Evolutionary conservation across 2,113 vertebrate genomes (phyloP), one percentile per base, ranked within the genome.

Genomic region (Gavialis gangeticus): DNA sequence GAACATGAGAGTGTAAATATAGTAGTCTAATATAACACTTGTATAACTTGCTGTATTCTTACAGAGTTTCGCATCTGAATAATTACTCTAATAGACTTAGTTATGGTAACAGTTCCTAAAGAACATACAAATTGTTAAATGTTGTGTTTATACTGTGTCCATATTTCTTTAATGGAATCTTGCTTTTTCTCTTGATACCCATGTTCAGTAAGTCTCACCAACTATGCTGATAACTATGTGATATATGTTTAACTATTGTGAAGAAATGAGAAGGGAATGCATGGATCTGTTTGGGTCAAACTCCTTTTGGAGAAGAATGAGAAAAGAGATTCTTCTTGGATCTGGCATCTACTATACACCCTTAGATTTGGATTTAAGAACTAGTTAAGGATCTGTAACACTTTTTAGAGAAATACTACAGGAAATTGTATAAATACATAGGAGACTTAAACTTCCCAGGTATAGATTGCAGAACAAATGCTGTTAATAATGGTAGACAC

Each of bases 121-220:
- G 59, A 85, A 59, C 1, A 4, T 18, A 75, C 77, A 69, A 81
- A 80, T 57, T 87, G 3, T 28, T 84, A 34, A 11, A 1, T 88
- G 15, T 37, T 78, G 10, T 10, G 5, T n/a, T n/a, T 16, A 0
- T 66, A 56, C 24, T 56, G 5, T 88, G 46, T 46, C 9, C 46
- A 46, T 46, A 46, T 64, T 55, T 88, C 3, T 5, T 16, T 37
- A 37, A 13, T n/a, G 67, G 19, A 11, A 6, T 92, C 73, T 88
- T 93, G 57, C 75, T 87, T 93, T 93, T 63, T 2, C 28, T 19
- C 3, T 1, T 84, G 58, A 30, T 63, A 88, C 54, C 67, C 30
- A 81, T 91, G 15, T 63, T 22, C 12, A 86, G 9, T 82, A 57
- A 34, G 85, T 77, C 95, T 91, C 77, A 73, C 85, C 89, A 91